Evolutionary conservation across 2,888 invertebrate genomes (phyloP).

Genomic region (Leptodirus hochenwartii): DNA sequence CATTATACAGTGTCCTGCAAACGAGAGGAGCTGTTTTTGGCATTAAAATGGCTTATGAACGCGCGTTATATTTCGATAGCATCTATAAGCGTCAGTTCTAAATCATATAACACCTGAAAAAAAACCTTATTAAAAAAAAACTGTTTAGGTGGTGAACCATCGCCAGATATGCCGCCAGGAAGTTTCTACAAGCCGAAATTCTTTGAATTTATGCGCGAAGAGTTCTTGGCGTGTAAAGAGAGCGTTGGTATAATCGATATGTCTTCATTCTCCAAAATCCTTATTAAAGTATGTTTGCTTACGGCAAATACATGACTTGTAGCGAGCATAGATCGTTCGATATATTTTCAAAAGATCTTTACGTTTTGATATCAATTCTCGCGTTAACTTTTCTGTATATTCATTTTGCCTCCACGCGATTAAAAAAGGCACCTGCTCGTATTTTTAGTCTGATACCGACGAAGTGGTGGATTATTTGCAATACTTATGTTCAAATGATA

Average conservation of each 20-base stretch:
- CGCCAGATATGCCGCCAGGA: conserved; percentile 35
- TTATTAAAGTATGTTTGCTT: conserved; percentile 50
- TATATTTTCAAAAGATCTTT: no score
- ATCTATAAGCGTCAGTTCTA: conserved; percentile 29
- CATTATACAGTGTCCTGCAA: conserved; percentile 46
- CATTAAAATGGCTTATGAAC: conserved; percentile 51
- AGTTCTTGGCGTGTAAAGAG: conserved; percentile 54
- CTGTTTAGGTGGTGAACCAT: conserved; percentile 27
- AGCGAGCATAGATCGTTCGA: no score
- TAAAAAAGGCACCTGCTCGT: no score
- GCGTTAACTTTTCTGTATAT: conserved; percentile 7
- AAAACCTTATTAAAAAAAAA: no score
- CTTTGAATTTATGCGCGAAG: conserved; percentile 46
- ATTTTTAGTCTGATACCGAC: conserved; percentile 36
- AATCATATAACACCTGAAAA: neutral
- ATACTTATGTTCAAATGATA: conserved; percentile 45
- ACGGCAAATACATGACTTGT: no score
- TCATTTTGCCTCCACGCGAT: no score
- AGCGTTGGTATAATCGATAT: conserved; percentile 64
- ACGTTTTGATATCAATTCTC: conserved; percentile 7
- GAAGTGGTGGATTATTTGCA: conserved; percentile 46
- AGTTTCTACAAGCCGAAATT: conserved; percentile 51
- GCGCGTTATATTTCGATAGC: conserved; percentile 48
- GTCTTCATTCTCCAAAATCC: conserved; percentile 61
- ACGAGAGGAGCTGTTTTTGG: conserved; percentile 47